These are phyloP conservation scores for Capra hircus DNA, from an alignment of 2,113 vertebrate species.

Conservation along the genomic window DNA sequence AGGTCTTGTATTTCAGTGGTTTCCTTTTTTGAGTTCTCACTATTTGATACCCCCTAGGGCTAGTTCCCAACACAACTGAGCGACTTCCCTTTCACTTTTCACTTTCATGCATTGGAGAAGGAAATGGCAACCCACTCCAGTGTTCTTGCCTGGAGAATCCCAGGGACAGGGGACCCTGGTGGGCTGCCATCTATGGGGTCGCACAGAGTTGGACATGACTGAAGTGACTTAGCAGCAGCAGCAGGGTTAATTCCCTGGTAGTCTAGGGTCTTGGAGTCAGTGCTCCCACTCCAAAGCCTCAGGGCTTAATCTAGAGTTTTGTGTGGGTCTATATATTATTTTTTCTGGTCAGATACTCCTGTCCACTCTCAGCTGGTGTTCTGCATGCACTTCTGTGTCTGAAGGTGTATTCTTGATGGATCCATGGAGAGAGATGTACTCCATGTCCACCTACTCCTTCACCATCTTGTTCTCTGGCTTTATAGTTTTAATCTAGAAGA, in stretches of 20 bases:
- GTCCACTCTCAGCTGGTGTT: background rate
- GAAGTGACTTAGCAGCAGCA: too few relatives aligned
- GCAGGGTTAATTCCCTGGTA: background rate
- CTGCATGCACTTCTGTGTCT: background rate
- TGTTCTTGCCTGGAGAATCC: too few relatives aligned
- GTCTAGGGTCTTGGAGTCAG: background rate
- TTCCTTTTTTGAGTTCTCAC: background rate
- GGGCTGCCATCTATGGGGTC: too few relatives aligned
- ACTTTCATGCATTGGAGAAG: too few relatives aligned
- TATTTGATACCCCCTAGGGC: background rate
- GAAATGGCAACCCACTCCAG: too few relatives aligned
- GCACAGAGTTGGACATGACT: too few relatives aligned
- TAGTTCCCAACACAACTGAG: background rate
- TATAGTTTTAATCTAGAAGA: background rate
- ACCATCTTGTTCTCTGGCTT: background rate
- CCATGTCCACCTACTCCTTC: background rate
- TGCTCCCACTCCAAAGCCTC: background rate
- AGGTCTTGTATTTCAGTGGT: background rate
- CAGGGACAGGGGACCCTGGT: fast-evolving
- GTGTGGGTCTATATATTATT: background rate
- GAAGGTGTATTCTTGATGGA: background rate
- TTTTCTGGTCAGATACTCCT: background rate
- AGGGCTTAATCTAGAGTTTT: background rate
- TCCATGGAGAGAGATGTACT: background rate
- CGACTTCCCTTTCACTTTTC: too few relatives aligned